Percentiles rank a stretch among this genome's conserved stretches.
Evolutionary conservation across 2,113 vertebrate genomes (phyloP).

Genomic region (Polypterus senegalus): DNA sequence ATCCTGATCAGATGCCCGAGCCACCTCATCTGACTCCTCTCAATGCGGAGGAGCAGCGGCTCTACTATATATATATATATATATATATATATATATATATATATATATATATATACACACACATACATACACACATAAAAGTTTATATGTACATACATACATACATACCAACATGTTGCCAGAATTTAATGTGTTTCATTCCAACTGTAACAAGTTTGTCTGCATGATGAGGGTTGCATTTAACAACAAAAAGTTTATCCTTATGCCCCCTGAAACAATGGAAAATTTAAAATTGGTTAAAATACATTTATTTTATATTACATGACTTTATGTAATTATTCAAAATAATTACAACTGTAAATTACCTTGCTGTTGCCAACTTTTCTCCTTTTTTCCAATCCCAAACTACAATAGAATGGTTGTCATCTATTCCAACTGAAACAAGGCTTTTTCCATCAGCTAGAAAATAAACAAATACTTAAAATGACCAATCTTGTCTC

Average conservation of each 20-base stretch:
- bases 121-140: too few species aligned
- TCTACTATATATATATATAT: too few species aligned
- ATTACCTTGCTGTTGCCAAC: conserved; percentile 78
- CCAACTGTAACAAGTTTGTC: conserved; percentile 89
- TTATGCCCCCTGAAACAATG: conserved; percentile 74
- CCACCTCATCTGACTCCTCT: too few species aligned
- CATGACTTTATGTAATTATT: background rate
- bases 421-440: conserved; percentile 83
- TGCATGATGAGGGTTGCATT: conserved; percentile 78
- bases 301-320: background rate
- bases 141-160: background rate
- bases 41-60: too few species aligned
- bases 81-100: too few species aligned
- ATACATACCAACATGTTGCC: conserved; percentile 83
- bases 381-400: conserved; percentile 96
- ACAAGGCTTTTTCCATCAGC: conserved; percentile 86
- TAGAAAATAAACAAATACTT: conserved; percentile 32
- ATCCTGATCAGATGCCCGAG: too few species aligned
- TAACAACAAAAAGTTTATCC: conserved; percentile 92
- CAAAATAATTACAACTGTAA: background rate
- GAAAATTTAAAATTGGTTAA: background rate
- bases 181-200: conserved; percentile 94
- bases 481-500: too few species aligned
- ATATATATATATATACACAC: too few species aligned
- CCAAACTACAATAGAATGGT: conserved; percentile 86